Base-by-base conservation (phyloP, 1,140 invertebrate genomes). In the Maconellicoccus hirsutus region DNA sequence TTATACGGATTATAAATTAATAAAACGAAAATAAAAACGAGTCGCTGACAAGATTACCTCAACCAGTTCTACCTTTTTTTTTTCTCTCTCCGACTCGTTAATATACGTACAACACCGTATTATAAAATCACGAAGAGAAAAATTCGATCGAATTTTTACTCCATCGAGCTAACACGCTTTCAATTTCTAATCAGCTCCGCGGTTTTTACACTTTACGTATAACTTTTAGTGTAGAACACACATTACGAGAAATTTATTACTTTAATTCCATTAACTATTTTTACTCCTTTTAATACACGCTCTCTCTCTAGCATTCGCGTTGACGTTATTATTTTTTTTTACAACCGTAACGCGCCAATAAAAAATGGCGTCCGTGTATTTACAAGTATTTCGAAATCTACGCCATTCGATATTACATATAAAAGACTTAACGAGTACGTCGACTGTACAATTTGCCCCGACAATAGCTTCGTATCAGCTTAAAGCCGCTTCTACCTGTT, bases 181-280 rank as follows among this genome's bases (percentile, higher is more conserved):
- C 33, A 14, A 38, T 38, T 38, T 38, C 6, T 52, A 52, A 52
- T 52, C 42, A 16, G 42, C n/a, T 52, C 42, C n/a, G 33, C 29
- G 12, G 12, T 52, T 3, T 52, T 52, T 52, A 8, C n/a, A 52
- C 42, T 52, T 52, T 52, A 3, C 6, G n/a, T n/a, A n/a, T n/a
- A n/a, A n/a, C n/a, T n/a, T n/a, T n/a, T n/a, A n/a, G n/a, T n/a
- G n/a, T n/a, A n/a, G n/a, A n/a, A n/a, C n/a, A n/a, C n/a, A 14
- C 16, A 16, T 16, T 52, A 14, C n/a, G 33, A 16, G 42, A 52
- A 52, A 52, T 52, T 52, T 52, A 52, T 52, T 52, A 52, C 42
- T 52, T 52, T 52, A 52, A 52, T 52, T 52, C 42, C 42, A 52
- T 52, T 52, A 52, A 16, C 42, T 52, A 52, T 52, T 52, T 52